Conservation (phyloP, 2,113 vertebrate genomes). For the Pteronura brasiliensis region DNA sequence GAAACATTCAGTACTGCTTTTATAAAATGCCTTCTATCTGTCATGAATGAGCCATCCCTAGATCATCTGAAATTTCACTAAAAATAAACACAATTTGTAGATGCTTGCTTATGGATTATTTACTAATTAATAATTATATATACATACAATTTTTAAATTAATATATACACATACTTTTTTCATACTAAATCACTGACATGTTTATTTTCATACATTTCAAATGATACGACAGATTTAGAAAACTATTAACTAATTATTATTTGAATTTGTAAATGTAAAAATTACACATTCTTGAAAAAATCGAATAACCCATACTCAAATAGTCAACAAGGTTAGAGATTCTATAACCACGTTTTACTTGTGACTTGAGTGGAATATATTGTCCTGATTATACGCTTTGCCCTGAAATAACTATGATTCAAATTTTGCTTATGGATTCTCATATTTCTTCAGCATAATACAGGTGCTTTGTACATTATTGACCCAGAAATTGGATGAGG, state of each 20-base stretch:
- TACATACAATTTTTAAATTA: background rate
- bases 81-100: background rate
- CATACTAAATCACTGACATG: background rate
- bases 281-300: background rate
- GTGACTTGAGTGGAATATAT: background rate
- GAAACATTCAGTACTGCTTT: background rate
- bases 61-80: background rate
- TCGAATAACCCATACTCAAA: background rate
- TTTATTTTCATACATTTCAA: background rate
- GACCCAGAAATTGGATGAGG: background rate
- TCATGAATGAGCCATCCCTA: background rate
- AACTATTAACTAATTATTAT: background rate
- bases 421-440: background rate
- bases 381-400: background rate
- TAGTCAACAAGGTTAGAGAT: background rate
- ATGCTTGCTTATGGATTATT: background rate
- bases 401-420: conserved; percentile 28
- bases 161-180: background rate
- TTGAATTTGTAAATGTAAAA: background rate
- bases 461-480: conserved; percentile 10
- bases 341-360: background rate
- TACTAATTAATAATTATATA: background rate
- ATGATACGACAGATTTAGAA: background rate
- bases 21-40: background rate
- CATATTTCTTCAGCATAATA: background rate